Conservation (phyloP, 2,888 invertebrate genomes). For the Drosophila gaucha region DNA sequence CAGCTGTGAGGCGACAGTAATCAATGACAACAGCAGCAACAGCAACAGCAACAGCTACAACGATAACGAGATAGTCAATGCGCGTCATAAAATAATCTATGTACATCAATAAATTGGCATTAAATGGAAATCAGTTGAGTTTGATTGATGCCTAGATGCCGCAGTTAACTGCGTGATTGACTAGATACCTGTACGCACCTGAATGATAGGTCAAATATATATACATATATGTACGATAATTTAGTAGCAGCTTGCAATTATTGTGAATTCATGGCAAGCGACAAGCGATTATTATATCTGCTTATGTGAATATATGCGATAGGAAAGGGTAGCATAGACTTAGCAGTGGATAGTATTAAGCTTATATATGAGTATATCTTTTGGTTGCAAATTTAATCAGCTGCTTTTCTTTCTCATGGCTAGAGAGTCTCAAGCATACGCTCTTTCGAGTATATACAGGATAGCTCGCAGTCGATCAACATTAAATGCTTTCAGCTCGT, state of each 20-base stretch:
- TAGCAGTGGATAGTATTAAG: too few relatives aligned
- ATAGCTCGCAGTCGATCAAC: not conserved
- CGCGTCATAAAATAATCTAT: slow-evolving; percentile 56
- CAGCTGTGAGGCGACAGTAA: slow-evolving; percentile 42
- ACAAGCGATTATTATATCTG: too few relatives aligned
- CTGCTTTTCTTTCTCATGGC: too few relatives aligned
- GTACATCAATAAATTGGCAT: slow-evolving; percentile 53
- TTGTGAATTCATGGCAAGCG: too few relatives aligned
- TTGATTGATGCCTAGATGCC: slow-evolving; percentile 73
- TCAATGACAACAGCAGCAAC: slow-evolving; percentile 29
- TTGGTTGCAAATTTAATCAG: too few relatives aligned
- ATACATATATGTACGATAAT: slow-evolving; percentile 2
- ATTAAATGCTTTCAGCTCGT: too few relatives aligned
- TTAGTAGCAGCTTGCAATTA: too few relatives aligned
- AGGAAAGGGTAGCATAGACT: too few relatives aligned
- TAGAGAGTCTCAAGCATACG: too few relatives aligned
- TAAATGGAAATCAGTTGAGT: slow-evolving; percentile 50
- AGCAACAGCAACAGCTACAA: slow-evolving; percentile 17
- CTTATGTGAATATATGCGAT: too few relatives aligned
- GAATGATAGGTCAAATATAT: not conserved
- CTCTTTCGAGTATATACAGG: not conserved
- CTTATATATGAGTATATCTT: too few relatives aligned
- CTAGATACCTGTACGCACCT: slow-evolving; percentile 14
- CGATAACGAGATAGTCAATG: slow-evolving; percentile 38
- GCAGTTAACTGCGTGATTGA: slow-evolving; percentile 54